Percentiles rank a stretch among this genome's conserved stretches.
Conservation (phyloP, 2,113 vertebrate species). For the Anseranas semipalmata region DNA sequence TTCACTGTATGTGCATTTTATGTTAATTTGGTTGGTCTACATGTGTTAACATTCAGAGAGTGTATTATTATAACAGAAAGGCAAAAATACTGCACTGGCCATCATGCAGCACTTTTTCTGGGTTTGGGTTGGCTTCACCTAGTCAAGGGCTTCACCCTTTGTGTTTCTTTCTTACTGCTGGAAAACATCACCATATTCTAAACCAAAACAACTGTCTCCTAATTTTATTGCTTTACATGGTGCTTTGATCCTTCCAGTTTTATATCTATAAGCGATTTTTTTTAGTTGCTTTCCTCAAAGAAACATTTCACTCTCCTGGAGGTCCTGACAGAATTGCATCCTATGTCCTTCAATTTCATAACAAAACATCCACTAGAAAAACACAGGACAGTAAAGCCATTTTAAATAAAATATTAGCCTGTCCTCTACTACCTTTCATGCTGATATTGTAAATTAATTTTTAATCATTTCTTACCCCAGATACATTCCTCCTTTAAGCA, state of each 20-base stretch:
- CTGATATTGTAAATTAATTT: conserved; percentile 41
- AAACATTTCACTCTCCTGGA: not conserved
- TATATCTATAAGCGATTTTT: not conserved
- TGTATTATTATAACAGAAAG: not conserved
- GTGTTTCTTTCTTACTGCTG: not conserved
- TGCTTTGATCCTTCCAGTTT: not conserved
- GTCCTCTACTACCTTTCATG: conserved; percentile 17
- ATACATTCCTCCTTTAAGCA: conserved; percentile 6
- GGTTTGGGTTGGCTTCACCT: not conserved
- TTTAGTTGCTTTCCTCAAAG: not conserved
- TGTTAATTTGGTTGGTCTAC: not conserved
- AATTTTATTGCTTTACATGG: not conserved
- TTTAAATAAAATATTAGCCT: conserved; percentile 52
- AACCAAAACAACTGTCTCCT: not conserved
- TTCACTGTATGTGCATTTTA: not conserved
- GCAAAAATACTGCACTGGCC: not conserved
- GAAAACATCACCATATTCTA: not conserved
- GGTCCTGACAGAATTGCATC: not conserved
- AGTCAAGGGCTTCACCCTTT: not conserved
- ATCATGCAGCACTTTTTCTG: not conserved
- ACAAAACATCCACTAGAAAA: not conserved
- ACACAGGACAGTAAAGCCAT: not conserved
- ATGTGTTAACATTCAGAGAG: not conserved
- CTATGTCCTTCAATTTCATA: not conserved
- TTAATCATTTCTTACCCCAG: conserved; percentile 35